These are phyloP conservation scores for Miniopterus natalensis DNA, from an alignment of 2,113 vertebrate species.

Conservation along the genomic window DNA sequence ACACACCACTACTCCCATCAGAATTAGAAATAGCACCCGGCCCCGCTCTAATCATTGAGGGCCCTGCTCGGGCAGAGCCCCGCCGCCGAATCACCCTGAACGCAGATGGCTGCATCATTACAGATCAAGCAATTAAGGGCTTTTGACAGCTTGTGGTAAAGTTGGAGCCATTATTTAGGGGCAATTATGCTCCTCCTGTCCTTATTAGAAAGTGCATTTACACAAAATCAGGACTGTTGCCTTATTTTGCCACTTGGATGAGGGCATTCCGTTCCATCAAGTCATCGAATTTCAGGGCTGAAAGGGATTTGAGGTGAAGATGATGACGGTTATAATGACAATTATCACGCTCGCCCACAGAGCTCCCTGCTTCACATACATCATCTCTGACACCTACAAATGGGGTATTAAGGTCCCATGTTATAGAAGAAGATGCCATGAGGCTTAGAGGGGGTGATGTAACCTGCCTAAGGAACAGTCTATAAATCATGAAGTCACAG, in stretches of 20 bases:
- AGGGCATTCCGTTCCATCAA: neutral
- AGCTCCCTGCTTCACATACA: neutral
- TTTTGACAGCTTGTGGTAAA: slow-evolving; percentile 64
- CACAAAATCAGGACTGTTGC: slow-evolving; percentile 21
- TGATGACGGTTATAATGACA: neutral
- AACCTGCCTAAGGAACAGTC: neutral
- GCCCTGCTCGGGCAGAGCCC: neutral
- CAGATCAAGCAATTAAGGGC: slow-evolving; percentile 60
- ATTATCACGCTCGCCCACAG: neutral
- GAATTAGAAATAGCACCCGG: neutral
- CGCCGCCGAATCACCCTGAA: neutral
- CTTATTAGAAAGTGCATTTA: slow-evolving; percentile 42
- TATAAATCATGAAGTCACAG: neutral
- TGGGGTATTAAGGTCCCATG: neutral
- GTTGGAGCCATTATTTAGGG: slow-evolving; percentile 64
- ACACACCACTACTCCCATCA: slow-evolving; percentile 47
- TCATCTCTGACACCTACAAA: neutral
- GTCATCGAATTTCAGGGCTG: neutral
- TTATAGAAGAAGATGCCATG: neutral
- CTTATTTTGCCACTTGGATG: slow-evolving; percentile 11
- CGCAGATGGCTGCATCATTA: slow-evolving; percentile 48
- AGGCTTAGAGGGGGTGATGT: neutral
- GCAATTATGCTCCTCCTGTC: slow-evolving; percentile 59
- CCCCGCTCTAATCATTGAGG: neutral
- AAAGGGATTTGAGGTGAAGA: slow-evolving; percentile 6